A percentile compares a stretch with the other conserved stretches of the same genome.
phyloP scores from a whole-genome alignment of 1,140 invertebrate genomes.

The Vanessa atalanta region DNA sequence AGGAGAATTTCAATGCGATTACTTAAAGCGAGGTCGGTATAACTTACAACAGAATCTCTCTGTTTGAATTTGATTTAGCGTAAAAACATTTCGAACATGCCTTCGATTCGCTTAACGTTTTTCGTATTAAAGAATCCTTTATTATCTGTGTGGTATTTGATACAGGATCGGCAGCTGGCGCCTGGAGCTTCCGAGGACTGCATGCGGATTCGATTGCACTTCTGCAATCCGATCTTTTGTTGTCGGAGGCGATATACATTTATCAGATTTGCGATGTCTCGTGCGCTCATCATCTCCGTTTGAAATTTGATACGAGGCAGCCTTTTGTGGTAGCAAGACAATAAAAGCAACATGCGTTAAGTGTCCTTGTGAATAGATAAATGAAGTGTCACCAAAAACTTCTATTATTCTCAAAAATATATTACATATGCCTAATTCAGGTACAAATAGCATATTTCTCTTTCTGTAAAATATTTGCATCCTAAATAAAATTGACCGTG shows the following conservation, averaged over 20 bases:
- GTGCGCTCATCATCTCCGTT: constrained; percentile 63
- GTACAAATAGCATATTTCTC: not conserved
- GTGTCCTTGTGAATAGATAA: constrained; percentile 34
- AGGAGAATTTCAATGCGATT: constrained; percentile 51
- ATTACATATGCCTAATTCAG: not conserved
- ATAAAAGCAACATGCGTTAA: constrained; percentile 55
- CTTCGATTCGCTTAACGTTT: constrained; percentile 65
- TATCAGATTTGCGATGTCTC: constrained; percentile 71
- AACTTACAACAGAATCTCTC: constrained; percentile 60
- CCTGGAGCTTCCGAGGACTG: constrained; percentile 70
- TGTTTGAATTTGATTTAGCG: constrained; percentile 73
- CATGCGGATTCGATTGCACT: constrained; percentile 59
- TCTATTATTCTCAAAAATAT: not conserved
- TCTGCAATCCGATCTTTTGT: constrained; percentile 74
- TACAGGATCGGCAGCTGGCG: constrained; percentile 68
- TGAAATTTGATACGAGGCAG: constrained; percentile 57
- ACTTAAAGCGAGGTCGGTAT: constrained; percentile 54
- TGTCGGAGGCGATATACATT: constrained; percentile 70
- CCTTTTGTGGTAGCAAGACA: constrained; percentile 67
- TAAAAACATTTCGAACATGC: constrained; percentile 67
- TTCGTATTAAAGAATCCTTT: constrained; percentile 73
- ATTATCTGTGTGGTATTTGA: constrained; percentile 66
- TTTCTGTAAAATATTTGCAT: not conserved
- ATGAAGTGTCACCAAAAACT: constrained; percentile 19
- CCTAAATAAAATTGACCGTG: not conserved